phyloP scores from a whole-genome alignment of 2,113 vertebrate genomes.

The Gallinago media region DNA sequence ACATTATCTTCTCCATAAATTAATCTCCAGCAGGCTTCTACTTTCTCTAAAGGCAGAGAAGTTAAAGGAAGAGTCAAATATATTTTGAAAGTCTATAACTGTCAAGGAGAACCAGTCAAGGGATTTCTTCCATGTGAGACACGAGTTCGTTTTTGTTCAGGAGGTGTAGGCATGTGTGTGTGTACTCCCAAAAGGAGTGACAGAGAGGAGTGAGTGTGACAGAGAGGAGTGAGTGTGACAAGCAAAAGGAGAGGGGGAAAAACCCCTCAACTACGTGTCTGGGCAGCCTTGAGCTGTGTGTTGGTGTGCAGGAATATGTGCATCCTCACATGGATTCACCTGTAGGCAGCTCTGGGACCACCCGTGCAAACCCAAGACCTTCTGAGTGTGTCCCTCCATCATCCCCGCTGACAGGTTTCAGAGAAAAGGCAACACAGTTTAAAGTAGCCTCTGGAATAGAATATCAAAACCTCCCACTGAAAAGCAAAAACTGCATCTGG shows the following conservation, averaged over 20 bases:
- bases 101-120: slow-evolving; percentile 73
- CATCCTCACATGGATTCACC: not conserved
- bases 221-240: not conserved
- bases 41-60: slow-evolving; percentile 69
- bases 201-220: not conserved
- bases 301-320: not conserved
- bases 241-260: not conserved
- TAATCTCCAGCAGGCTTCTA: slow-evolving; percentile 82
- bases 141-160: slow-evolving; percentile 28
- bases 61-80: slow-evolving; percentile 82
- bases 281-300: not conserved
- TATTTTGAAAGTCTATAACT: slow-evolving; percentile 81
- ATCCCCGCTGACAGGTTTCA: not conserved
- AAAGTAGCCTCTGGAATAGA: not conserved
- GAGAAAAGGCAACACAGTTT: not conserved
- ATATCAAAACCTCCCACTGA: not conserved
- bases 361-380: not conserved
- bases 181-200: not conserved
- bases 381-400: not conserved
- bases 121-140: slow-evolving; percentile 61
- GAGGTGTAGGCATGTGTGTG: not conserved
- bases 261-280: fast-evolving
- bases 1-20: slow-evolving; percentile 66
- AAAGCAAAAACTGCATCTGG: not conserved
- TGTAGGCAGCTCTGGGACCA: not conserved